Percentiles rank a stretch among this genome's conserved stretches.
These are phyloP conservation scores for Neotoma lepida DNA, from an alignment of 2,113 vertebrate species.

Conservation along the genomic window DNA sequence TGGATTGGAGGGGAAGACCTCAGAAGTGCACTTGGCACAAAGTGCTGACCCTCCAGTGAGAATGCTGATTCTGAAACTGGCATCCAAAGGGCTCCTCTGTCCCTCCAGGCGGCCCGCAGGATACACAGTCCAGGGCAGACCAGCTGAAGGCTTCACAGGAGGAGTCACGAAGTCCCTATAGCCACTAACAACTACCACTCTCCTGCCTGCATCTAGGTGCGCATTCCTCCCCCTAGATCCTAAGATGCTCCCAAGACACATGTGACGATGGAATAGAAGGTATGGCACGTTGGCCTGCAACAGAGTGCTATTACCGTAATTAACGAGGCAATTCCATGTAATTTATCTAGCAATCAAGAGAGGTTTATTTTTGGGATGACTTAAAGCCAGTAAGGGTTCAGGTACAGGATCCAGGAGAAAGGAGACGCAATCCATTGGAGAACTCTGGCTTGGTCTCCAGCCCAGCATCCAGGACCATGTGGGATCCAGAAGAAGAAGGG, in stretches of 20 bases:
- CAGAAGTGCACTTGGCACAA: background rate
- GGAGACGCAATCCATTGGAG: too few relatives aligned
- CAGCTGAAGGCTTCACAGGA: background rate
- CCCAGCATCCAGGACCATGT: too few relatives aligned
- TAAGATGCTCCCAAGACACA: background rate
- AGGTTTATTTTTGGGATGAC: too few relatives aligned
- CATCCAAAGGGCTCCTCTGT: background rate
- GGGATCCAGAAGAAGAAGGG: too few relatives aligned
- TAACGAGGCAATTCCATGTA: too few relatives aligned
- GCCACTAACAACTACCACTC: background rate
- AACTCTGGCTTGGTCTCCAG: too few relatives aligned
- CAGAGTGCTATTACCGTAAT: too few relatives aligned
- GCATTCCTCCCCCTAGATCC: too few relatives aligned
- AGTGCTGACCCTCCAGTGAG: background rate
- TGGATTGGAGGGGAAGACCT: background rate
- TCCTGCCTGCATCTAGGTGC: background rate
- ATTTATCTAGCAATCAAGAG: too few relatives aligned
- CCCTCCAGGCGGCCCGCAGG: background rate
- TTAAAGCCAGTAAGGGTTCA: too few relatives aligned
- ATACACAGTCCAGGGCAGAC: rapidly evolving
- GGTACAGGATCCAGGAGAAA: too few relatives aligned
- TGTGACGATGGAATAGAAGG: rapidly evolving
- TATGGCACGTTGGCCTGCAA: rapidly evolving
- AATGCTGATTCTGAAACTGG: background rate
- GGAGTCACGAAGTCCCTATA: rapidly evolving